These are phyloP conservation scores for Tenebrosternarchus preto DNA, from an alignment of 2,113 vertebrate species.

Conservation along the genomic window DNA sequence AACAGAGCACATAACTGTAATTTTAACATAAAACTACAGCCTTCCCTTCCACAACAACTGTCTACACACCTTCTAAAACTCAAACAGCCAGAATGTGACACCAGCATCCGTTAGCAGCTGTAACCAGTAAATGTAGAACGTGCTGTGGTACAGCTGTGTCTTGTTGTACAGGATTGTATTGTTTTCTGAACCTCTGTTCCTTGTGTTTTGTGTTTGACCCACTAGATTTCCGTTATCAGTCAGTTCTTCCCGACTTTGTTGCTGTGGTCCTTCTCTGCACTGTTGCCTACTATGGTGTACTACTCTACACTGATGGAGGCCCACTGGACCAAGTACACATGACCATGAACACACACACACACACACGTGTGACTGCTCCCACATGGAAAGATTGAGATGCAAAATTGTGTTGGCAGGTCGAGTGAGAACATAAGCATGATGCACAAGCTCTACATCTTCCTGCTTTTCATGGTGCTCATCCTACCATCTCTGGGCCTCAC, in stretches of 20 bases:
- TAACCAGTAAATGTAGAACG: too few species aligned
- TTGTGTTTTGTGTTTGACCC: conserved; percentile 25
- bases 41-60: too few species aligned
- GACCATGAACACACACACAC: conserved; percentile 1
- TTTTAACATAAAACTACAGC: too few species aligned
- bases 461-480: conserved; percentile 97
- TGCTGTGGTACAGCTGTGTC: not conserved
- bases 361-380: conserved; percentile 3
- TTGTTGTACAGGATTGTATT: not conserved
- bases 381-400: not conserved
- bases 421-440: conserved; percentile 91
- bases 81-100: too few species aligned
- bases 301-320: conserved; percentile 91
- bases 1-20: too few species aligned
- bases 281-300: conserved; percentile 89
- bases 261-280: conserved; percentile 90
- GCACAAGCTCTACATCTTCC: conserved; percentile 93
- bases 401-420: conserved; percentile 69
- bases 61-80: too few species aligned
- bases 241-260: conserved; percentile 96
- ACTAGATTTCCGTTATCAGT: conserved; percentile 87
- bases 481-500: conserved; percentile 94
- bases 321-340: conserved; percentile 90
- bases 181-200: not conserved
- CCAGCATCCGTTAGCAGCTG: not conserved